phyloP scores from a whole-genome alignment of 1,140 invertebrate species.

The Megalopta genalis region DNA sequence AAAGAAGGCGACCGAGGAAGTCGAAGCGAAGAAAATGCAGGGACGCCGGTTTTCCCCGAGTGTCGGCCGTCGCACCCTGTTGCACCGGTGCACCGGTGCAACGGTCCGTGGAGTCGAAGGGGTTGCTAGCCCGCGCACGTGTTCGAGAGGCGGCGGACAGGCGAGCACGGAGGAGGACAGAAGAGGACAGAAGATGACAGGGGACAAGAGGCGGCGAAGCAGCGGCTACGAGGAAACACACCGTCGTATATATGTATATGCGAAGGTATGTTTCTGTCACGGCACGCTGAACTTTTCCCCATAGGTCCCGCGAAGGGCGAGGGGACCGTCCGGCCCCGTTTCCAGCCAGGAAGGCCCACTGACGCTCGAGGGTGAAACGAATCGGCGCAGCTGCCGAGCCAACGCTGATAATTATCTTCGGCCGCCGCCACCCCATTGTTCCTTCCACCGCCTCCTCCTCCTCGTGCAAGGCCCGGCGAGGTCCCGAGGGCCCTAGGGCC shows the following conservation, averaged over 20 bases:
- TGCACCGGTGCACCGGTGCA: conserved; percentile 17
- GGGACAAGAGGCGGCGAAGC: conserved; percentile 19
- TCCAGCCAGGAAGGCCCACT: conserved; percentile 1
- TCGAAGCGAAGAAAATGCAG: too few species aligned
- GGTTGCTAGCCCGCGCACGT: conserved; percentile 35
- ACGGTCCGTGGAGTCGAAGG: conserved; percentile 18
- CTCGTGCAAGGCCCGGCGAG: background rate
- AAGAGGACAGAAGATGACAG: too few species aligned
- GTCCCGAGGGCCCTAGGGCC: background rate
- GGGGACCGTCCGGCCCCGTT: conserved; percentile 10
- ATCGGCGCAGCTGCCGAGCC: conserved; percentile 57
- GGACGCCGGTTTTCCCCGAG: too few species aligned
- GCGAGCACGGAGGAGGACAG: too few species aligned
- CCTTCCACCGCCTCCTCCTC: conserved; percentile 5
- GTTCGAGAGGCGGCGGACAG: conserved; percentile 1
- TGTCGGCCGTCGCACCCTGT: conserved; percentile 11
- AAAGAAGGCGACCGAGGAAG: too few species aligned
- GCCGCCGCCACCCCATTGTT: conserved; percentile 60
- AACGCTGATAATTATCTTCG: conserved; percentile 60
- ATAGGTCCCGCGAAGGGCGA: background rate
- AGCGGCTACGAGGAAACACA: too few species aligned
- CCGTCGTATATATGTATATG: background rate
- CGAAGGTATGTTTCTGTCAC: conserved; percentile 25
- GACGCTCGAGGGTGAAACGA: conserved; percentile 48
- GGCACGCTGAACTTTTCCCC: conserved; percentile 41